These are phyloP conservation scores for Cryptus armator DNA, from an alignment of 2,888 invertebrate genomes.

Conservation along the genomic window DNA sequence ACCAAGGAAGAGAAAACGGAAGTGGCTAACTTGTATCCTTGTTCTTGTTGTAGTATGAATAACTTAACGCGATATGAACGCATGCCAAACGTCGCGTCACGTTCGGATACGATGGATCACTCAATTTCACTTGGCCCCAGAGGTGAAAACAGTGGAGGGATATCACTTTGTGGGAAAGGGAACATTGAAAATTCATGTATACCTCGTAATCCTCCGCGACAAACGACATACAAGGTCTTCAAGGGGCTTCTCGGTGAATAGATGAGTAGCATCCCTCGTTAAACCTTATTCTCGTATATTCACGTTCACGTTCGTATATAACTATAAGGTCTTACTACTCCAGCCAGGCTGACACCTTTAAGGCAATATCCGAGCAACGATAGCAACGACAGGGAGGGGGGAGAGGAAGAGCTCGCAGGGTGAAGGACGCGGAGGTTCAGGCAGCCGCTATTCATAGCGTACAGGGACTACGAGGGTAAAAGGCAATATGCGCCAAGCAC, in stretches of 20 bases:
- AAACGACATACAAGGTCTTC: slow-evolving; percentile 10
- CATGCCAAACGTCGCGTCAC: neutral
- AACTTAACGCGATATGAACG: slow-evolving; percentile 32
- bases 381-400: slow-evolving; percentile 46
- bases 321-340: slow-evolving; percentile 41
- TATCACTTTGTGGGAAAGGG: neutral
- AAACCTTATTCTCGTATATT: slow-evolving; percentile 57
- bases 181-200: slow-evolving; percentile 6
- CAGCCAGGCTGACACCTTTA: slow-evolving; percentile 60
- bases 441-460: slow-evolving; percentile 64
- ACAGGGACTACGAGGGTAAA: slow-evolving; percentile 61
- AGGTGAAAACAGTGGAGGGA: neutral
- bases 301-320: slow-evolving; percentile 19
- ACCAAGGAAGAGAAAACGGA: slow-evolving; percentile 37
- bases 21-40: slow-evolving; percentile 24
- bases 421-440: slow-evolving; percentile 31
- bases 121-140: slow-evolving; percentile 17
- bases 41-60: slow-evolving; percentile 37
- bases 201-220: neutral
- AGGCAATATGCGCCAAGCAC: slow-evolving; percentile 70
- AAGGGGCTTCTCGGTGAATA: slow-evolving; percentile 41
- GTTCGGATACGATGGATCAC: slow-evolving; percentile 40
- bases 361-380: slow-evolving; percentile 67
- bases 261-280: slow-evolving; percentile 61
- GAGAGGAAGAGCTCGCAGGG: slow-evolving; percentile 25